These are phyloP conservation scores for Eupithecia exiguata DNA, from an alignment of 2,888 invertebrate genomes.

Conservation along the genomic window DNA sequence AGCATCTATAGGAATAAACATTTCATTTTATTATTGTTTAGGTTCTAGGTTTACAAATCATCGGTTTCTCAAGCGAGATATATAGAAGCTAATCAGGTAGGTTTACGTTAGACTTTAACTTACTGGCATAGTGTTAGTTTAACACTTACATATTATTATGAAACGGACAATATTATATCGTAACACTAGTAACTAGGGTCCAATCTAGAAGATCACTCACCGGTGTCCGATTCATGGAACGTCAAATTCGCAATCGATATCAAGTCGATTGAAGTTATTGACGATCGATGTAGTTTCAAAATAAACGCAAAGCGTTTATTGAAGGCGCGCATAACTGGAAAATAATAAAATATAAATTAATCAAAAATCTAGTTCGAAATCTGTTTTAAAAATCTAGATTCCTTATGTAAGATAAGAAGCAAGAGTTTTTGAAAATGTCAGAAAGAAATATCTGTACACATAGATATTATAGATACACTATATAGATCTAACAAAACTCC, in stretches of 20 bases:
- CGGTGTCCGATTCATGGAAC: slow-evolving; percentile 6
- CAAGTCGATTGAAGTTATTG: slow-evolving; percentile 5
- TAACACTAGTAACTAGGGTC: slow-evolving; percentile 29
- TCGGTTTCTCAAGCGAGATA: slow-evolving; percentile 1
- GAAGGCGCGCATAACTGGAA: slow-evolving; percentile 79
- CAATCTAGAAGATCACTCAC: slow-evolving; percentile 27
- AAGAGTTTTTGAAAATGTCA: not conserved
- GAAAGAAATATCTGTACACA: not conserved
- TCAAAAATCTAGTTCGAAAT: not conserved
- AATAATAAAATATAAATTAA: slow-evolving; percentile 7
- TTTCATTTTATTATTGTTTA: slow-evolving; percentile 4
- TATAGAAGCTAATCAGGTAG: slow-evolving; percentile 1
- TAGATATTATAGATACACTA: no score
- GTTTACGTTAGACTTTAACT: slow-evolving; percentile 13
- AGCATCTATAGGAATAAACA: slow-evolving; percentile 9
- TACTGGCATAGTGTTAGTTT: slow-evolving; percentile 19
- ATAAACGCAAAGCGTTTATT: slow-evolving; percentile 62
- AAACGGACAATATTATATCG: slow-evolving; percentile 15
- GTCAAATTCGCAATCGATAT: slow-evolving; percentile 12
- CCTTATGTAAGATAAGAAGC: not conserved
- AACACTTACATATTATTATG: slow-evolving; percentile 24
- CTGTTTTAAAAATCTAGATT: not conserved
- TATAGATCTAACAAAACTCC: no score
- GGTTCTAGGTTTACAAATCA: not conserved
- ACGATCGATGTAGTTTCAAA: slow-evolving; percentile 44